Percentiles rank a stretch among this genome's conserved stretches.
phyloP scores from a whole-genome alignment of 2,888 invertebrate genomes.

The Drosophila antonietae region DNA sequence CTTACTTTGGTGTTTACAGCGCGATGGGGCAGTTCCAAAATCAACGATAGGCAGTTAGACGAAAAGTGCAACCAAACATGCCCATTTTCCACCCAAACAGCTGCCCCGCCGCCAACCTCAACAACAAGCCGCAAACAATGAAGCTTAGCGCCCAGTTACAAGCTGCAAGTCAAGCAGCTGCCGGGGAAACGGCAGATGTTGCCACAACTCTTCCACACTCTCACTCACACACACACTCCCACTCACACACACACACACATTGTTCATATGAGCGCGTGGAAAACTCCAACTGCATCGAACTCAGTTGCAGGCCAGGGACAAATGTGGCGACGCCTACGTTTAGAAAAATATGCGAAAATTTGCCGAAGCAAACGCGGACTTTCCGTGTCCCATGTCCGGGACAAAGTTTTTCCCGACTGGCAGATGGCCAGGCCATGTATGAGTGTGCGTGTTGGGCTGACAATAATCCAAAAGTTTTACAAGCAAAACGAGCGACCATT shows the following conservation, averaged over 20 bases:
- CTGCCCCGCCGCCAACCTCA: neutral
- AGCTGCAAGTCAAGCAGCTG: conserved; percentile 70
- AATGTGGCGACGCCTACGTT: conserved; percentile 70
- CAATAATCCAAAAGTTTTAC: conserved; percentile 80
- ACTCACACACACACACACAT: conserved; percentile 9
- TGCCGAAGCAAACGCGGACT: conserved; percentile 53
- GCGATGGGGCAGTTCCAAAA: conserved; percentile 24
- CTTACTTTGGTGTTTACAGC: conserved; percentile 33
- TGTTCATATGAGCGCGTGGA: conserved; percentile 15
- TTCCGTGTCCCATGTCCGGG: conserved; percentile 54
- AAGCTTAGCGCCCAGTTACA: conserved; percentile 68
- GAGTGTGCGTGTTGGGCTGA: conserved; percentile 51
- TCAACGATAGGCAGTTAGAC: conserved; percentile 32
- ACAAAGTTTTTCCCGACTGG: conserved; percentile 60
- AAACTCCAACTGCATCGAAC: conserved; percentile 52
- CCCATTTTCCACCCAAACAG: neutral
- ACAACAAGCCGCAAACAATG: conserved; percentile 62
- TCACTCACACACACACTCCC: neutral
- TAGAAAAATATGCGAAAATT: conserved; percentile 77
- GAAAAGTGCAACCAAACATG: conserved; percentile 28
- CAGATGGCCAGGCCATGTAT: conserved; percentile 59
- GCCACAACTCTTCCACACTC: conserved; percentile 23
- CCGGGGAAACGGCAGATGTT: conserved; percentile 42
- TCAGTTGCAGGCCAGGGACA: conserved; percentile 69
- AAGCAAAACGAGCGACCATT: conserved; percentile 78